Evolutionary conservation across 2,888 invertebrate species (phyloP), one percentile per base, ranked within the genome.

Genomic region (Drosophila mimetica): DNA sequence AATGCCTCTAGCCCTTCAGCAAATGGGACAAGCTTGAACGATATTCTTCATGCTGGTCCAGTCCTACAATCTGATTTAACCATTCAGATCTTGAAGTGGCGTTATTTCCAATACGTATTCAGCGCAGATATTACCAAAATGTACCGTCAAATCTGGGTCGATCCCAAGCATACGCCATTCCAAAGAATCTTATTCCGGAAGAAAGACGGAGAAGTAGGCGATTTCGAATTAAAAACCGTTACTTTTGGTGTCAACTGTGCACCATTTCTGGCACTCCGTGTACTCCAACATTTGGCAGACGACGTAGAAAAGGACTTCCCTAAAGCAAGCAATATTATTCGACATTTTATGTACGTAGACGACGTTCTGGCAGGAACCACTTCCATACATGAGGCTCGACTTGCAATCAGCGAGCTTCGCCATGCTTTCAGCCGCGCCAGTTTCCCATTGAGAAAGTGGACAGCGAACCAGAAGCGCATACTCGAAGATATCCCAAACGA

Each of bases 361-460:
- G 22, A n/a, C 42, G 42, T 42, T 42, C 20, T 42, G 42, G 42
- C 42, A 42, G 42, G 42, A 2, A 7, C 22, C 42, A 25, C n/a
- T 1, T 25, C 14, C 14, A 37, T 44, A 4, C 25, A 25, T 14
- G 25, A 44, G 37, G 16, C 16, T 37, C 16, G 8, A 37, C 37
- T 16, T 4, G 16, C 37, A 3, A 16, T 36, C 36, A n/a, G n/a
- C 34, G 34, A 34, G 34, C 34, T 14, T 36, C 36, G 2, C 36
- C 36, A 36, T 7, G 36, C 36, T 36, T 36, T 36, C 14, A 36
- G 7, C 36, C n/a, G 14, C 36, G 36, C 37, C 16, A 7, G 37
- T 1, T 37, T 37, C 16, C 37, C 37, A 14, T 37, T 37, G 37
- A 37, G 37, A 16, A 37, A 37, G 37, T 37, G 16, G 14, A 37